Evolutionary conservation across 2,797 vertebrate species (phyloP).

Genomic region (Anomalospiza imberbis): DNA sequence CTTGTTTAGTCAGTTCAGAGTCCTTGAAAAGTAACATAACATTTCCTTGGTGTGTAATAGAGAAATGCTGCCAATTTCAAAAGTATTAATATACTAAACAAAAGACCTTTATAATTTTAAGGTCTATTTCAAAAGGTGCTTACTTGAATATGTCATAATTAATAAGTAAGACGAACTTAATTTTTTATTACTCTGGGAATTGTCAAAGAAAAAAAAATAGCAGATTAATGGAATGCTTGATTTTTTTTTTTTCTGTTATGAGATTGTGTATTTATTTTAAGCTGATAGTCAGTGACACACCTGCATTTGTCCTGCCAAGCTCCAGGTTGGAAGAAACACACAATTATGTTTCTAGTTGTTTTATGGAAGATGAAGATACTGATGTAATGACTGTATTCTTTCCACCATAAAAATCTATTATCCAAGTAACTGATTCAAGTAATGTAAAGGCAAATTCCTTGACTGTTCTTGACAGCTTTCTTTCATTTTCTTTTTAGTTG

Average conservation of each 20-base stretch:
- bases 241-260: neutral
- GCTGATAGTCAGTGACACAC: neutral
- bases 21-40: neutral
- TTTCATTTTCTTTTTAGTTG: conserved; percentile 77
- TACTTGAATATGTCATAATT: neutral
- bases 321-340: neutral
- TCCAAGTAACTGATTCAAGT: neutral
- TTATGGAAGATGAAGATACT: neutral
- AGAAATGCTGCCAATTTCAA: neutral
- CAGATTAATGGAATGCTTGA: neutral
- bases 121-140: neutral
- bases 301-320: neutral
- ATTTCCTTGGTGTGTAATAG: neutral
- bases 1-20: neutral
- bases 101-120: neutral
- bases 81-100: neutral
- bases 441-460: neutral
- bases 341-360: neutral
- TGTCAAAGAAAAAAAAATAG: neutral
- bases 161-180: neutral
- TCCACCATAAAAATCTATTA: neutral
- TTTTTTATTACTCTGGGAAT: neutral
- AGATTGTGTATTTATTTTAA: neutral
- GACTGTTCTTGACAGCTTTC: neutral
- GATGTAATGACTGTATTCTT: neutral